A percentile compares a stretch with the other conserved stretches of the same genome.
Conservation (phyloP, 2,888 invertebrate species). For the Epirrita christyi region DNA sequence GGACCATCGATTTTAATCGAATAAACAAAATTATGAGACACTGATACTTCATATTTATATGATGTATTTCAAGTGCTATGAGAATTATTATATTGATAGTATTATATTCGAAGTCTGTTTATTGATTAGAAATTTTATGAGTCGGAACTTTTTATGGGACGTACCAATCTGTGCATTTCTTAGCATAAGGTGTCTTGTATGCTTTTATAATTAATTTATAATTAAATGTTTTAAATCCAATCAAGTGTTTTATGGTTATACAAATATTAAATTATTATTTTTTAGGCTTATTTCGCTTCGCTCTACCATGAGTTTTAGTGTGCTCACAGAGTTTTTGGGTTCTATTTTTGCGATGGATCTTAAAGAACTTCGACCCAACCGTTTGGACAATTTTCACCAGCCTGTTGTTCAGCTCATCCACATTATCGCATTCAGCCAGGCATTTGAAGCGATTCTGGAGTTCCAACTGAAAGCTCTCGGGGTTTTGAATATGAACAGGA, state of each 20-base stretch:
- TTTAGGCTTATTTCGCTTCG: too few relatives aligned
- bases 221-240: constrained; percentile 73
- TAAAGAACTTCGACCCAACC: too few relatives aligned
- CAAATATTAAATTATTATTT: too few relatives aligned
- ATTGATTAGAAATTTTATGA: constrained; percentile 49
- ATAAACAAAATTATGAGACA: constrained; percentile 39
- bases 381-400: too few relatives aligned
- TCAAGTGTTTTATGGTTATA: constrained; percentile 40
- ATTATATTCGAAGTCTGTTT: constrained; percentile 66
- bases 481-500: too few relatives aligned
- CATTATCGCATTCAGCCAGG: too few relatives aligned
- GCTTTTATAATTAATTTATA: constrained; percentile 82
- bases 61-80: constrained; percentile 61
- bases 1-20: constrained; percentile 12
- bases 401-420: too few relatives aligned
- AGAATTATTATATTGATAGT: constrained; percentile 57
- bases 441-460: too few relatives aligned
- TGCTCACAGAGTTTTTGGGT: too few relatives aligned
- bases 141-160: constrained; percentile 59
- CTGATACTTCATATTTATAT: constrained; percentile 57
- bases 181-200: constrained; percentile 77
- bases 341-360: too few relatives aligned
- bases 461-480: too few relatives aligned
- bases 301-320: too few relatives aligned
- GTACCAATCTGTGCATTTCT: constrained; percentile 82